A percentile compares a stretch with the other conserved stretches of the same genome.
Evolutionary conservation across 2,113 vertebrate genomes (phyloP).

Genomic region (Peromyscus leucopus): DNA sequence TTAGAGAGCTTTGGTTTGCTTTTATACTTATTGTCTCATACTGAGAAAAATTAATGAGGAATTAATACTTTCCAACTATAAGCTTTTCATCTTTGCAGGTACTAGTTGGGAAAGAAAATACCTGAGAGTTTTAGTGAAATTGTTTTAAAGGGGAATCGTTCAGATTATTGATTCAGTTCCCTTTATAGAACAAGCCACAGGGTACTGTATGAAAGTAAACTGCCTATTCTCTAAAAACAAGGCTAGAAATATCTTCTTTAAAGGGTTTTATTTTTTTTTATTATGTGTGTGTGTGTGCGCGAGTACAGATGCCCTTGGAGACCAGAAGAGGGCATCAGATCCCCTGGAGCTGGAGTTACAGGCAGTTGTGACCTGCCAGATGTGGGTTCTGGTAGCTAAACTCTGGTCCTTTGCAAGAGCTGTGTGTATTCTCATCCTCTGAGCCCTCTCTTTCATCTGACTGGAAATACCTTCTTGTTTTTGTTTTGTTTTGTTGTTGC

Average conservation of each 20-base stretch:
- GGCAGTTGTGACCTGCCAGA: not conserved
- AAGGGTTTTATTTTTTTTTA: not conserved
- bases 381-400: not conserved
- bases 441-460: not conserved
- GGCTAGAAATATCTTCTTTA: constrained; percentile 1
- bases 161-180: constrained; percentile 51
- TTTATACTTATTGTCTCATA: constrained; percentile 46
- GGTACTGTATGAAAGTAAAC: constrained; percentile 24
- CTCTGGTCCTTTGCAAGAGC: not conserved
- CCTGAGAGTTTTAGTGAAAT: constrained; percentile 56
- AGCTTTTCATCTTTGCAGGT: constrained; percentile 49
- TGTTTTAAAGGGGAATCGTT: constrained; percentile 51
- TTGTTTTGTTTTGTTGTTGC: not conserved
- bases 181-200: constrained; percentile 16
- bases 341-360: not conserved
- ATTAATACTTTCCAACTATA: constrained; percentile 54
- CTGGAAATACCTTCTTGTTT: not conserved
- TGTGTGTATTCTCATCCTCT: not conserved
- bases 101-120: constrained; percentile 25
- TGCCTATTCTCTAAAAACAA: constrained; percentile 23
- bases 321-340: not conserved
- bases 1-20: constrained; percentile 61
- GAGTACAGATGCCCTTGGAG: not conserved
- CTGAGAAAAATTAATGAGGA: not conserved
- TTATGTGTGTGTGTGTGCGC: not conserved